These are phyloP conservation scores for Pseudorasbora parva DNA, from an alignment of 2,113 vertebrate species.

Conservation along the genomic window DNA sequence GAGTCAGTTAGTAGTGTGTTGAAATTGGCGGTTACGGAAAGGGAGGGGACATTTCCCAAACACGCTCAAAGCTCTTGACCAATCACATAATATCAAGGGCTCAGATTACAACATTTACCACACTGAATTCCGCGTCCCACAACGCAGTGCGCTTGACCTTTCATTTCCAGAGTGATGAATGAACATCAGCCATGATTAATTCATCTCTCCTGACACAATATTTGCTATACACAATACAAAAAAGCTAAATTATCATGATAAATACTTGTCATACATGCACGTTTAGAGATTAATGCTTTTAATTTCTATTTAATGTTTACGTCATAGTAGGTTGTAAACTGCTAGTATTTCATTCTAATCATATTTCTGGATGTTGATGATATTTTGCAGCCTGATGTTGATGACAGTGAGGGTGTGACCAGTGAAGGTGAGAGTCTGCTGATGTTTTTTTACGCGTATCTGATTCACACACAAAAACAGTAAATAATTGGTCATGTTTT, in stretches of 20 bases:
- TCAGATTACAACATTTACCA: no score
- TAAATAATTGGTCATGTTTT: background rate
- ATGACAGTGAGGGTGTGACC: conserved; percentile 73
- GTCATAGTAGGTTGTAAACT: background rate
- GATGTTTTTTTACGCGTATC: background rate
- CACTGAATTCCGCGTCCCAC: no score
- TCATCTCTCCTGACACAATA: background rate
- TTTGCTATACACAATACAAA: no score
- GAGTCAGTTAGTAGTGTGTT: no score
- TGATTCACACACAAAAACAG: background rate
- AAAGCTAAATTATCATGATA: background rate
- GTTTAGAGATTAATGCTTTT: no score
- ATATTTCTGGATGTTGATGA: background rate
- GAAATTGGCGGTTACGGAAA: no score
- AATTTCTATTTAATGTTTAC: background rate
- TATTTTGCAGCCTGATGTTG: conserved; percentile 60
- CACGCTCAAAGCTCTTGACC: no score
- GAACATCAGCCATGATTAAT: background rate
- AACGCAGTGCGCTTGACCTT: background rate
- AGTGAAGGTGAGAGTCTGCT: conserved; percentile 69
- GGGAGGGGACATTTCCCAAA: no score
- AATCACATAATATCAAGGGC: no score
- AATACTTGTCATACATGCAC: no score
- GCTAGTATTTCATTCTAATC: background rate
- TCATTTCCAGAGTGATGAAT: background rate